phyloP scores from a whole-genome alignment of 1,140 invertebrate genomes.

The Bombus confusus region DNA sequence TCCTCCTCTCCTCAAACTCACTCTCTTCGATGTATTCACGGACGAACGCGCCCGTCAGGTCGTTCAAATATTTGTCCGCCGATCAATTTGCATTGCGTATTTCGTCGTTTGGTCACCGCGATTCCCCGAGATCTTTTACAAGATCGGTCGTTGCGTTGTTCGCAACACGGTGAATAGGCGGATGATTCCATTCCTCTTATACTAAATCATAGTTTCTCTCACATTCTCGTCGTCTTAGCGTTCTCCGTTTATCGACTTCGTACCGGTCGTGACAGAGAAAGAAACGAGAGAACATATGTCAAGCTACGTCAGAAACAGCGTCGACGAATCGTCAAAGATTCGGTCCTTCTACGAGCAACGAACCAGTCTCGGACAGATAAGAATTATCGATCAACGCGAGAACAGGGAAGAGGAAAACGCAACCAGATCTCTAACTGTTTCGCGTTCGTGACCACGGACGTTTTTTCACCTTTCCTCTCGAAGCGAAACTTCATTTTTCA shows the following conservation, averaged over 20 bases:
- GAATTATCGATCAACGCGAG: constrained; percentile 1
- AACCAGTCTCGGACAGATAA: not conserved
- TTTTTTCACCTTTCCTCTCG: not conserved
- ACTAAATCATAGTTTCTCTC: not conserved
- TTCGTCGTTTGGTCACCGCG: constrained; percentile 7
- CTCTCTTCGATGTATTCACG: constrained; percentile 43
- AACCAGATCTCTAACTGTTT: constrained; percentile 41
- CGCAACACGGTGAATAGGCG: not conserved
- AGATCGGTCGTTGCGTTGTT: constrained; percentile 25
- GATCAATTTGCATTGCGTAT: constrained; percentile 59
- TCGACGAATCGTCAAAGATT: not conserved
- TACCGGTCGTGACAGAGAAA: not conserved
- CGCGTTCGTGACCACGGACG: constrained; percentile 40
- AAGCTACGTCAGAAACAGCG: not conserved
- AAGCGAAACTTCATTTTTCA: constrained; percentile 63
- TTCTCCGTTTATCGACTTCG: too few species aligned
- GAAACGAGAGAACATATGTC: not conserved
- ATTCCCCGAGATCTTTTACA: not conserved
- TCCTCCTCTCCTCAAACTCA: too few species aligned
- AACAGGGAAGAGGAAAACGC: not conserved
- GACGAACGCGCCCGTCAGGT: not conserved
- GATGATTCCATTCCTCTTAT: not conserved
- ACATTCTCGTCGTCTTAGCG: not conserved
- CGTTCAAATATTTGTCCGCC: constrained; percentile 24
- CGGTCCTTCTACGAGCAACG: not conserved